These are phyloP conservation scores for Hipparchia sbordonii DNA, from an alignment of 2,888 invertebrate species.

Conservation along the genomic window DNA sequence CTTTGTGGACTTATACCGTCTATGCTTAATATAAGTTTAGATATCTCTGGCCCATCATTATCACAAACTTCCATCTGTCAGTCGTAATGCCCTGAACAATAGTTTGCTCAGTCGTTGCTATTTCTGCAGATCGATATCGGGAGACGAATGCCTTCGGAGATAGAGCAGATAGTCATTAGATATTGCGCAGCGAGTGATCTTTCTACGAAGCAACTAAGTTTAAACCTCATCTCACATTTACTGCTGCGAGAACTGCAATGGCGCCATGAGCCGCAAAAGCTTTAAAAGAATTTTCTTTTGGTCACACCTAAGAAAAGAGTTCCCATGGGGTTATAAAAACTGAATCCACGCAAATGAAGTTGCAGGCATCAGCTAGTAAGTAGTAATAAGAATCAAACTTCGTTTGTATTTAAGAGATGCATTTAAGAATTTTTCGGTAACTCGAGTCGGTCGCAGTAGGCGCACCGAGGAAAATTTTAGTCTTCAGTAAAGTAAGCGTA, in stretches of 20 bases:
- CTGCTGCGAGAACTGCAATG: neutral
- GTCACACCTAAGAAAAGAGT: too few species aligned
- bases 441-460: too few species aligned
- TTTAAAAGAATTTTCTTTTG: too few species aligned
- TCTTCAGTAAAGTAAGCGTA: too few species aligned
- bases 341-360: too few species aligned
- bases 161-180: conserved; percentile 44
- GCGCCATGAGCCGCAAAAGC: neutral
- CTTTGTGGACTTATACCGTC: neutral
- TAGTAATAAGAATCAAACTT: too few species aligned
- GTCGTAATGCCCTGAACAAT: conserved; percentile 56
- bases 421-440: too few species aligned
- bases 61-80: conserved; percentile 48
- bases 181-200: conserved; percentile 38
- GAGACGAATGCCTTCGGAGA: conserved; percentile 44
- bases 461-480: too few species aligned
- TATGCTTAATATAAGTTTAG: neutral
- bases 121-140: conserved; percentile 44
- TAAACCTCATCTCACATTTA: neutral
- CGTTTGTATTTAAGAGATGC: too few species aligned
- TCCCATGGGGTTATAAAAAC: too few species aligned
- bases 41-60: conserved; percentile 44
- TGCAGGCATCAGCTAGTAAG: too few species aligned
- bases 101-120: conserved; percentile 41
- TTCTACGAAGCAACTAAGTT: conserved; percentile 43